Conservation (phyloP, 2,888 invertebrate species). For the Drosophila borealis region DNA sequence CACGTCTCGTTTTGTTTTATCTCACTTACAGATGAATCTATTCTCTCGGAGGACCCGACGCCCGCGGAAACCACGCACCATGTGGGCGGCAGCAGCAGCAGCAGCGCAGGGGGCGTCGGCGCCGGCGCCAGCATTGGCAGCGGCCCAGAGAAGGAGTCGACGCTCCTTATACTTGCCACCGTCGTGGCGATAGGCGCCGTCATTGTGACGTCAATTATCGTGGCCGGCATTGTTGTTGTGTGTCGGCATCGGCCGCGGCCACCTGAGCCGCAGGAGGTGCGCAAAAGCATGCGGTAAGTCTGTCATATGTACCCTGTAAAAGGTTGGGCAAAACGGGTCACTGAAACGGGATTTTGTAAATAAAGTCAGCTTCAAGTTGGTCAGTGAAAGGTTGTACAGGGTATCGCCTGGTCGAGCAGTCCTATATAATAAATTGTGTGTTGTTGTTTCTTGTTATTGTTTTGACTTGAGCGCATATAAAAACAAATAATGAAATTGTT, state of each 20-base stretch:
- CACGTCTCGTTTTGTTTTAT: constrained; percentile 18
- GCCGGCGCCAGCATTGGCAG: constrained; percentile 78
- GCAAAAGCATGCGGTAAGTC: constrained; percentile 85
- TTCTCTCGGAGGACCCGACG: constrained; percentile 85
- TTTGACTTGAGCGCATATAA: constrained; percentile 34
- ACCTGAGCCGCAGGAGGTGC: constrained; percentile 85
- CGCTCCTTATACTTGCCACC: constrained; percentile 84
- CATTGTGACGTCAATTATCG: constrained; percentile 85
- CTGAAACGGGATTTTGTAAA: too few species aligned
- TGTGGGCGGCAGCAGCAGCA: constrained; percentile 67
- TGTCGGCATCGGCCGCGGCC: constrained; percentile 85
- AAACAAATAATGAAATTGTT: constrained; percentile 79
- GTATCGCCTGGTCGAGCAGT: neutral
- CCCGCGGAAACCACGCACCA: constrained; percentile 85
- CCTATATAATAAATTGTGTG: too few species aligned
- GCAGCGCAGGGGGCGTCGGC: constrained; percentile 62
- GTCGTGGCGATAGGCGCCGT: constrained; percentile 85
- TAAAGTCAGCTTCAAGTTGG: too few species aligned
- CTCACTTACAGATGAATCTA: constrained; percentile 83
- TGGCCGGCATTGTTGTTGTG: constrained; percentile 85
- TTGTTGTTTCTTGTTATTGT: constrained; percentile 27
- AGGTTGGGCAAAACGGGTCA: neutral
- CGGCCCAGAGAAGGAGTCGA: constrained; percentile 84
- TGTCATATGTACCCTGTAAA: constrained; percentile 31
- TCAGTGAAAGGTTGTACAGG: neutral